Conservation (phyloP, 2,113 vertebrate species). For the Thymallus thymallus region DNA sequence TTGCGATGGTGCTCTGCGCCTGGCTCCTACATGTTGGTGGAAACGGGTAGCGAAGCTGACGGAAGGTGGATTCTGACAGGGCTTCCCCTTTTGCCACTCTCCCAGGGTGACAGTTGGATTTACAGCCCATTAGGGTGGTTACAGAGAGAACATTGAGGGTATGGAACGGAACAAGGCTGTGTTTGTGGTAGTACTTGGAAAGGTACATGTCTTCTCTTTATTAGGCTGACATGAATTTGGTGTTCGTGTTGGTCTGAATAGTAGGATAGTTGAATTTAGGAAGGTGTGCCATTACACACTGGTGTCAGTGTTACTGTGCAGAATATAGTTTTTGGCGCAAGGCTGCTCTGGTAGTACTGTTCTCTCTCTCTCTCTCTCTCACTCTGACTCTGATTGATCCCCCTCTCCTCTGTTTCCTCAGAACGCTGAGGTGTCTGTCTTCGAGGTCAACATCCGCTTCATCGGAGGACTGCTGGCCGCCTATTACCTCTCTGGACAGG, state of each 20-base stretch:
- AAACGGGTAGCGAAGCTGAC: slow-evolving; percentile 41
- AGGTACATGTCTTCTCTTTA: too few relatives aligned
- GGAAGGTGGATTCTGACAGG: slow-evolving; percentile 28
- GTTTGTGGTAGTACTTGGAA: too few relatives aligned
- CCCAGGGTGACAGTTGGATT: neutral
- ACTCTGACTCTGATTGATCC: neutral
- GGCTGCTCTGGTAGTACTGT: neutral
- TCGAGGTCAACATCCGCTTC: slow-evolving; percentile 98
- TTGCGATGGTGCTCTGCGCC: too few relatives aligned
- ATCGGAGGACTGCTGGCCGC: slow-evolving; percentile 92
- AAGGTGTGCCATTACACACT: too few relatives aligned
- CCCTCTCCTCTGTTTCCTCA: slow-evolving; percentile 58
- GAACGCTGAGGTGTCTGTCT: slow-evolving; percentile 96
- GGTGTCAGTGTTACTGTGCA: too few relatives aligned
- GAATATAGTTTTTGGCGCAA: too few relatives aligned
- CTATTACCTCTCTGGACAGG: slow-evolving; percentile 94
- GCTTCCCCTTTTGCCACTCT: neutral
- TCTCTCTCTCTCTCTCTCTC: neutral
- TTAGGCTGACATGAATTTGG: too few relatives aligned
- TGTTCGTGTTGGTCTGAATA: too few relatives aligned
- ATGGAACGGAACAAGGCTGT: neutral
- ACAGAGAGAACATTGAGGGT: neutral
- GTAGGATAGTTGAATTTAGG: too few relatives aligned
- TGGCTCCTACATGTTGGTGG: slow-evolving; percentile 14
- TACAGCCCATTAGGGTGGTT: neutral